Evolutionary conservation across 2,113 vertebrate species (phyloP).

Genomic region (Rhabdomys dilectus): DNA sequence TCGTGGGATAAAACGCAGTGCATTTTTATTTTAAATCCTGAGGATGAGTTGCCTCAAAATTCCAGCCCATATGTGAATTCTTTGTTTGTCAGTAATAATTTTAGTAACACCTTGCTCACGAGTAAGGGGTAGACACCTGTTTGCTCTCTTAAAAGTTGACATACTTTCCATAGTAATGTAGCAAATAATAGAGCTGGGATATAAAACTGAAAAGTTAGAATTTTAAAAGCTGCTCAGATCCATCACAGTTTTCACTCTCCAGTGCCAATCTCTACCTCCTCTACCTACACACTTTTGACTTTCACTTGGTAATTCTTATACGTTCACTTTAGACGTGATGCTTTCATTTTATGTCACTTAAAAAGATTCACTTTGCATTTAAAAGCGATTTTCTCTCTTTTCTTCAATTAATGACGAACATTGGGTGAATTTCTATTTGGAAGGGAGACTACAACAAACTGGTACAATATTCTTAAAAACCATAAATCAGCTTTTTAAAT

Average conservation of each 20-base stretch:
- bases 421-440: conserved; percentile 20
- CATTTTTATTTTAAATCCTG: not conserved
- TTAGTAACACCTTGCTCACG: not conserved
- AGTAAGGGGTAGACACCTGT: not conserved
- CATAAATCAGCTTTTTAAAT: conserved; percentile 54
- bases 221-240: conserved; percentile 10
- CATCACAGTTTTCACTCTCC: not conserved
- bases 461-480: conserved; percentile 37
- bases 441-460: not conserved
- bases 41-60: not conserved
- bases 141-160: not conserved
- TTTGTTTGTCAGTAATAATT: not conserved
- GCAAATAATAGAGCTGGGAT: not conserved
- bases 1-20: not conserved
- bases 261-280: not conserved
- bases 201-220: conserved; percentile 44
- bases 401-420: conserved; percentile 57
- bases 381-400: not conserved
- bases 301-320: conserved; percentile 45
- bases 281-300: conserved; percentile 31
- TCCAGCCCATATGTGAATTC: not conserved
- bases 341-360: not conserved
- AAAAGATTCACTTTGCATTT: conserved; percentile 15
- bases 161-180: not conserved
- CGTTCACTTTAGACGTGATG: not conserved